These are phyloP conservation scores for Nasonia oneida DNA, from an alignment of 2,888 invertebrate genomes.

Conservation along the genomic window DNA sequence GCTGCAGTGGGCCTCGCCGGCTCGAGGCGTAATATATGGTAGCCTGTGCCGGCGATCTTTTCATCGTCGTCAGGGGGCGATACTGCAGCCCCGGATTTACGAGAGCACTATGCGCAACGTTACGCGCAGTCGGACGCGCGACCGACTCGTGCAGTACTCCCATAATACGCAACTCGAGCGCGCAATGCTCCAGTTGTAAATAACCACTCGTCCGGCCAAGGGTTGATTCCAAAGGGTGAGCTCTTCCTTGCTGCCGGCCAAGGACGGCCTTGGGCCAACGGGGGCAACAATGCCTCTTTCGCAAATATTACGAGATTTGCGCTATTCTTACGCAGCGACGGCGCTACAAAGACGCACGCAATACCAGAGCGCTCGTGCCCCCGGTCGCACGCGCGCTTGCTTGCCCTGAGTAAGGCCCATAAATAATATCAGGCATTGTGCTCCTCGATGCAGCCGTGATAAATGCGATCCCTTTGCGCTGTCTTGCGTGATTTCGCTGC, in stretches of 20 bases:
- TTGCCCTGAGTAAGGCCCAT: conserved; percentile 10
- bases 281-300: not conserved
- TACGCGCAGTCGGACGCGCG: conserved; percentile 42
- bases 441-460: conserved; percentile 47
- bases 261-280: conserved; percentile 35
- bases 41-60: not conserved
- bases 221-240: conserved; percentile 70
- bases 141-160: conserved; percentile 29
- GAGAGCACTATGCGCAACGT: conserved; percentile 16
- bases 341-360: conserved; percentile 3
- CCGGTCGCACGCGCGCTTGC: not conserved
- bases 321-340: conserved; percentile 1
- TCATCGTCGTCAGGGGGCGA: not conserved
- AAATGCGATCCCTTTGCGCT: conserved; percentile 47
- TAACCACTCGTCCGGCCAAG: conserved; percentile 68
- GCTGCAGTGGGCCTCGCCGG: conserved; percentile 69
- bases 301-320: conserved; percentile 27
- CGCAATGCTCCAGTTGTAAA: conserved; percentile 76
- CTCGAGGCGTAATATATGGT: conserved; percentile 74
- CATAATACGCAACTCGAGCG: conserved; percentile 57
- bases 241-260: not conserved
- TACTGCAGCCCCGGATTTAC: conserved; percentile 10
- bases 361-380: conserved; percentile 18
- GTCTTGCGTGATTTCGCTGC: conserved; percentile 47
- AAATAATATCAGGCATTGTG: conserved; percentile 56